phyloP scores from a whole-genome alignment of 2,113 vertebrate species.

The Calcarius ornatus region DNA sequence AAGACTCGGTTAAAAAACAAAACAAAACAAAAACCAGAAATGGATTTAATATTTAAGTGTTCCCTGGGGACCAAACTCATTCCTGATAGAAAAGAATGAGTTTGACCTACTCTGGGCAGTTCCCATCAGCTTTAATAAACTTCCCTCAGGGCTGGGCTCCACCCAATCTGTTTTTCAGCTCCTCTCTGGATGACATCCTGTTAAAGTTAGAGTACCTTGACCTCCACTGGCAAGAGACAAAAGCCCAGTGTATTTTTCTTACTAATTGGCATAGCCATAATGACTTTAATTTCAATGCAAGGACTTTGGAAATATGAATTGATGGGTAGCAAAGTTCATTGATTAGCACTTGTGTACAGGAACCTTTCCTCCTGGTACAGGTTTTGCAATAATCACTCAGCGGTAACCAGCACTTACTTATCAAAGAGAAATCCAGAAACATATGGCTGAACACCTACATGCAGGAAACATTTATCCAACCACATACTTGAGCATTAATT shows the following conservation, averaged over 20 bases:
- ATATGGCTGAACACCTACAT: neutral
- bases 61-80: neutral
- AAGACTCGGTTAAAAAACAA: neutral
- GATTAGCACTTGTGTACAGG: conserved; percentile 2
- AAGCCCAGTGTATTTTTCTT: conserved; percentile 19
- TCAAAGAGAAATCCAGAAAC: conserved; percentile 4
- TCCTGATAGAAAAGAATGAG: conserved; percentile 6
- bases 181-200: neutral
- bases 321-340: conserved; percentile 34
- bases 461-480: conserved; percentile 21
- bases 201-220: conserved; percentile 32
- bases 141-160: neutral
- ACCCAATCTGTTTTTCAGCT: neutral
- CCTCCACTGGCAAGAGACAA: conserved; percentile 1
- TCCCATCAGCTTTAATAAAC: conserved; percentile 14
- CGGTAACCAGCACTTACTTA: neutral
- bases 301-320: conserved; percentile 18
- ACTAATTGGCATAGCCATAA: conserved; percentile 23
- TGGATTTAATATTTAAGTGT: conserved; percentile 45
- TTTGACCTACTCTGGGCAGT: conserved; percentile 22
- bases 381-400: conserved; percentile 1
- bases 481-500: conserved; percentile 39
- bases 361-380: neutral
- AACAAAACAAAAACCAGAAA: conserved; percentile 44
- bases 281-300: conserved; percentile 5